Evolutionary conservation across 1,140 invertebrate species (phyloP).

Genomic region (Eriosoma lanigerum): DNA sequence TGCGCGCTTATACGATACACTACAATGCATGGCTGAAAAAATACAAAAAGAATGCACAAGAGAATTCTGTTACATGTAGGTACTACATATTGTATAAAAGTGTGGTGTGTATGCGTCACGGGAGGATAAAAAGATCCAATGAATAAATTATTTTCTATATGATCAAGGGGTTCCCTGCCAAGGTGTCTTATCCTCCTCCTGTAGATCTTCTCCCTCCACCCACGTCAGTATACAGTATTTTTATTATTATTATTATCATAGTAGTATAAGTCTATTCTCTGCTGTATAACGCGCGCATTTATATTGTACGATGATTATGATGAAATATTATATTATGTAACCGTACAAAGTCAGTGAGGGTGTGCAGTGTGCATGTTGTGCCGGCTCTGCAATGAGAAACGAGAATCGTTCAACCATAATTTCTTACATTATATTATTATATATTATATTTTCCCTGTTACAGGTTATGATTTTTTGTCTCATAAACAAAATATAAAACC

Average conservation of each 20-base stretch:
- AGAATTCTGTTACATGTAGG: background rate
- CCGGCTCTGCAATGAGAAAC: background rate
- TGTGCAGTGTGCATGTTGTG: background rate
- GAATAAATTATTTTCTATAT: constrained; percentile 37
- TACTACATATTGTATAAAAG: too few species aligned
- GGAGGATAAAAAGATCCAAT: constrained; percentile 30
- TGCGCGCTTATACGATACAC: background rate
- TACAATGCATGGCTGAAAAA: constrained; percentile 32
- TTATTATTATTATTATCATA: too few species aligned
- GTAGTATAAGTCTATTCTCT: background rate
- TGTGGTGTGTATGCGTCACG: background rate
- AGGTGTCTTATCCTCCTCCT: constrained; percentile 31
- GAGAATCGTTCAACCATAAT: constrained; percentile 27
- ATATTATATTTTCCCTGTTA: background rate
- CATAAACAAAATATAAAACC: background rate
- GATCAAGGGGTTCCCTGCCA: constrained; percentile 35
- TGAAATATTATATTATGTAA: constrained; percentile 46
- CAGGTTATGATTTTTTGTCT: background rate
- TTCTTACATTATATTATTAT: background rate
- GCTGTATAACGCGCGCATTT: background rate
- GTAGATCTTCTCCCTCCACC: constrained; percentile 48
- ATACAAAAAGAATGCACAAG: constrained; percentile 14
- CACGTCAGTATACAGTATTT: too few species aligned
- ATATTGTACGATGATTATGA: constrained; percentile 32
- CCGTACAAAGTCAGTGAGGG: background rate